These are phyloP conservation scores for Heliconius cydno DNA, from an alignment of 2,888 invertebrate species.

Conservation along the genomic window DNA sequence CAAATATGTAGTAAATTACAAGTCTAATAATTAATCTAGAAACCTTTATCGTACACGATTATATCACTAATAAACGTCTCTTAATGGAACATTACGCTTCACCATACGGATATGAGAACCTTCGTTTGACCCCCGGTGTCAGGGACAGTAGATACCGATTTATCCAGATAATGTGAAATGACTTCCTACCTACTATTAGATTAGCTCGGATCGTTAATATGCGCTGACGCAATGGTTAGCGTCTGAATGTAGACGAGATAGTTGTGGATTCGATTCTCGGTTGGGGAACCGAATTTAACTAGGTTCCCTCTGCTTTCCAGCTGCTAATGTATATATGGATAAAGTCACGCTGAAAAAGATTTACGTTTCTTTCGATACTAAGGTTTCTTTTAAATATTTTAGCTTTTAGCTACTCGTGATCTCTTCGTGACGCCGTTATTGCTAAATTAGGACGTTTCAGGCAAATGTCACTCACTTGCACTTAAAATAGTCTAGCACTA, in stretches of 20 bases:
- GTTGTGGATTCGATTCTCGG: too few species aligned
- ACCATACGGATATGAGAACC: conserved; percentile 32
- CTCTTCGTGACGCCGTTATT: not conserved
- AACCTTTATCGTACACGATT: conserved; percentile 17
- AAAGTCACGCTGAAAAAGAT: too few species aligned
- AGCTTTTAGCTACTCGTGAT: not conserved
- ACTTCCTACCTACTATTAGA: conserved; percentile 28
- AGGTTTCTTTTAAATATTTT: not conserved
- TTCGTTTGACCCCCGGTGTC: conserved; percentile 32
- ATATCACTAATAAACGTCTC: conserved; percentile 23
- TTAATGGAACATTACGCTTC: conserved; percentile 9
- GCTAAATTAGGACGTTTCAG: not conserved
- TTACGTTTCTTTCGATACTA: too few species aligned
- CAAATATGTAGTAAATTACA: not conserved
- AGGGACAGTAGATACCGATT: conserved; percentile 35
- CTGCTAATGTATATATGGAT: too few species aligned
- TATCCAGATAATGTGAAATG: conserved; percentile 33
- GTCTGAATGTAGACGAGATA: too few species aligned
- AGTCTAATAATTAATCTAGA: not conserved
- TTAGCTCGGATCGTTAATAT: not conserved
- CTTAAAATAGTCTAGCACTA: not conserved
- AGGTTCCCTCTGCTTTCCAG: too few species aligned
- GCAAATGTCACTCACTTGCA: not conserved
- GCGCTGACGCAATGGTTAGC: not conserved
- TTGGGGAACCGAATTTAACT: too few species aligned